Conservation (phyloP, 2,888 invertebrate species). For the Orthosia gothica region DNA sequence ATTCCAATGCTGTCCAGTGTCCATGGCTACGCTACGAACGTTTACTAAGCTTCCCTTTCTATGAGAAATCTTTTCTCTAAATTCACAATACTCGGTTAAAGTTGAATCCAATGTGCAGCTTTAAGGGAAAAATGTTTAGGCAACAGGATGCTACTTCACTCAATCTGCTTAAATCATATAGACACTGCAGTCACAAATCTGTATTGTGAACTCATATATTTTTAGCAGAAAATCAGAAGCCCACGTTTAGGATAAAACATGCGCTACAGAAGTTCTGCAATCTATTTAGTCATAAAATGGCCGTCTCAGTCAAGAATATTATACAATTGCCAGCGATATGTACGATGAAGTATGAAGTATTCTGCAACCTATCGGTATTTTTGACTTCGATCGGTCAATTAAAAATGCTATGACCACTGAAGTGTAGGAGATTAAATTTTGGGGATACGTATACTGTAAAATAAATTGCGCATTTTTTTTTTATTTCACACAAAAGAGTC, state of each 20-base stretch:
- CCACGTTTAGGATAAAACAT: background rate
- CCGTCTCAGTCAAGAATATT: background rate
- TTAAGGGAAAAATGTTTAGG: background rate
- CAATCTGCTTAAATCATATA: background rate
- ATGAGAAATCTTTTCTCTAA: background rate
- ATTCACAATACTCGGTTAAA: background rate
- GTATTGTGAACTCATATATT: background rate
- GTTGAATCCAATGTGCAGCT: background rate
- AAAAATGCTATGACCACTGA: background rate
- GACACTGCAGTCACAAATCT: too few relatives aligned
- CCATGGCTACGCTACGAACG: background rate
- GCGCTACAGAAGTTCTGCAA: background rate
- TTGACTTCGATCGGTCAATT: background rate
- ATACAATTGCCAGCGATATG: constrained; percentile 1
- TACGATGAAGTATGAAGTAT: background rate
- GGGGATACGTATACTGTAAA: too few relatives aligned
- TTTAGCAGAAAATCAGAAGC: background rate
- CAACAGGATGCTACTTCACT: background rate
- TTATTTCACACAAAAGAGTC: too few relatives aligned
- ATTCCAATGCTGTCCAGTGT: background rate
- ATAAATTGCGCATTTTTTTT: too few relatives aligned
- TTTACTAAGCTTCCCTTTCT: background rate
- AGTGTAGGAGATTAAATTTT: background rate
- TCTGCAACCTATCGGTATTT: background rate
- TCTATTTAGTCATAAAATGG: too few relatives aligned